Percentiles rank a stretch among this genome's conserved stretches.
phyloP scores from a whole-genome alignment of 2,888 invertebrate species.

The Caenorhabditis virilis region DNA sequence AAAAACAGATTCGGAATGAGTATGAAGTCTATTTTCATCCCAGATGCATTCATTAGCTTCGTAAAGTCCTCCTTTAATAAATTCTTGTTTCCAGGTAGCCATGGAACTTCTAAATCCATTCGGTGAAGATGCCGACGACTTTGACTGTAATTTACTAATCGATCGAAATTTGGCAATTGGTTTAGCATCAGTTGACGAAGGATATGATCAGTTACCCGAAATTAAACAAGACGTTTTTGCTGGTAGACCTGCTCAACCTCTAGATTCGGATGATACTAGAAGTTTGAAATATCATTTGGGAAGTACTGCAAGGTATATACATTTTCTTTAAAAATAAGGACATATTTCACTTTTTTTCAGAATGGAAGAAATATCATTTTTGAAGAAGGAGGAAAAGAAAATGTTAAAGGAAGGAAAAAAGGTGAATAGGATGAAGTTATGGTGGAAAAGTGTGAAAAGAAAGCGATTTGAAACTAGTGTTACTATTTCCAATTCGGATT shows the following conservation, averaged over 20 bases:
- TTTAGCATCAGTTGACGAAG: slow-evolving; percentile 40
- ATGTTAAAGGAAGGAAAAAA: slow-evolving; percentile 32
- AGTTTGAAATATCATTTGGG: slow-evolving; percentile 39
- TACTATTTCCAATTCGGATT: slow-evolving; percentile 18
- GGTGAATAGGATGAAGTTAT: slow-evolving; percentile 24
- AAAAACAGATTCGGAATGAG: too few relatives aligned
- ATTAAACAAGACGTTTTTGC: slow-evolving; percentile 39
- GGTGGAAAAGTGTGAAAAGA: slow-evolving; percentile 35
- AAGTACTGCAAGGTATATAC: slow-evolving; percentile 27
- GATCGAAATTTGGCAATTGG: slow-evolving; percentile 45
- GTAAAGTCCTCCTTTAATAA: too few relatives aligned
- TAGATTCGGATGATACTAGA: slow-evolving; percentile 36
- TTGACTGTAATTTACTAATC: slow-evolving; percentile 44
- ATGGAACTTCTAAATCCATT: slow-evolving; percentile 50
- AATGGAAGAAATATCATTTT: slow-evolving; percentile 35
- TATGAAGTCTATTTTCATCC: too few relatives aligned
- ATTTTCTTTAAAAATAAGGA: neutral
- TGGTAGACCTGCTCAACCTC: slow-evolving; percentile 28
- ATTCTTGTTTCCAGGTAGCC: slow-evolving; percentile 17
- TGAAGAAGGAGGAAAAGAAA: slow-evolving; percentile 27
- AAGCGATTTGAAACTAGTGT: slow-evolving; percentile 29
- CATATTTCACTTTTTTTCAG: slow-evolving; percentile 10
- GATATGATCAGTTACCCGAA: slow-evolving; percentile 40
- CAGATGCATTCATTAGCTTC: too few relatives aligned
- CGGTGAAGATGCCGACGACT: slow-evolving; percentile 49